A percentile compares a stretch with the other conserved stretches of the same genome.
These are phyloP conservation scores for Ceratina australensis DNA, from an alignment of 1,140 invertebrate genomes.

Conservation along the genomic window DNA sequence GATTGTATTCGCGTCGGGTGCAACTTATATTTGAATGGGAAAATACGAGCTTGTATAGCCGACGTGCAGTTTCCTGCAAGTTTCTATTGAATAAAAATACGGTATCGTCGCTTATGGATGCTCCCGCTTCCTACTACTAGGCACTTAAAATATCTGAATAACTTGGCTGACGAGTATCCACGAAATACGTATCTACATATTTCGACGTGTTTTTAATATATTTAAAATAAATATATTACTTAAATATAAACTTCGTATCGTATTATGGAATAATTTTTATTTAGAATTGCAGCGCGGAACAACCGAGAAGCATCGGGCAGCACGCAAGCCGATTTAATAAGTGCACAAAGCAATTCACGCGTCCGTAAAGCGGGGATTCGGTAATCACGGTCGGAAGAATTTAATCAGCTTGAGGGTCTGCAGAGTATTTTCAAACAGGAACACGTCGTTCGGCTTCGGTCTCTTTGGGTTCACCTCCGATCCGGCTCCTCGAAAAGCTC, in stretches of 20 bases:
- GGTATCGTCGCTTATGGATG: not conserved
- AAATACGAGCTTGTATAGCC: not conserved
- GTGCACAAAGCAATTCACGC: slow-evolving; percentile 30
- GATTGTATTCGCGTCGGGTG: not conserved
- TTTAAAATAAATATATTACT: too few species aligned
- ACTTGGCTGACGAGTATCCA: too few species aligned
- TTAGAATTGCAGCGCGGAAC: not conserved
- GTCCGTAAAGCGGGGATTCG: slow-evolving; percentile 29
- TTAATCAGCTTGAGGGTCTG: slow-evolving; percentile 58
- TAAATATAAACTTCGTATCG: too few species aligned
- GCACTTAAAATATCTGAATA: too few species aligned
- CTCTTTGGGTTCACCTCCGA: slow-evolving; percentile 48
- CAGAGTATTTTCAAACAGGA: slow-evolving; percentile 54
- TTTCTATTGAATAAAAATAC: not conserved
- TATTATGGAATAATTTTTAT: not conserved
- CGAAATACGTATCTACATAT: too few species aligned
- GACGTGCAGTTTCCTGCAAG: not conserved
- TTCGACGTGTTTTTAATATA: too few species aligned
- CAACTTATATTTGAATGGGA: not conserved
- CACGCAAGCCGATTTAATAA: slow-evolving; percentile 23
- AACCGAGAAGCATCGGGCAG: not conserved
- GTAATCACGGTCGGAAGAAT: slow-evolving; percentile 60
- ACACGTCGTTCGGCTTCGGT: slow-evolving; percentile 41
- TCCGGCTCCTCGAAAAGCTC: slow-evolving; percentile 42
- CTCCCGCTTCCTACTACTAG: too few species aligned